Conservation (phyloP, 2,888 invertebrate genomes). For the Sarcophaga carnaria region DNA sequence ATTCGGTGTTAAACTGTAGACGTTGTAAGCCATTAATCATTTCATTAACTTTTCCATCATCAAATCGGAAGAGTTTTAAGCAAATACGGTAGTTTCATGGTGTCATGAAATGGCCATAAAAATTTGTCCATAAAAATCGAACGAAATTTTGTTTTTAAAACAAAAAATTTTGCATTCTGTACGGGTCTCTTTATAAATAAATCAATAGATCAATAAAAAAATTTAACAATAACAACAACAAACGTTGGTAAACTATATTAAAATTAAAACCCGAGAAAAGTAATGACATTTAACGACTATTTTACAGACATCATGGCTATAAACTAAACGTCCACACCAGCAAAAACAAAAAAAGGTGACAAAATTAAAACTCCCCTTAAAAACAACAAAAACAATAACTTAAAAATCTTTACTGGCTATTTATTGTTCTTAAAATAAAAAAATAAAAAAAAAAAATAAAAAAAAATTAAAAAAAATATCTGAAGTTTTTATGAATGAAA, state of each 20-base stretch:
- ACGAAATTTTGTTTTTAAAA: background rate
- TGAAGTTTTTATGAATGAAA: slow-evolving; percentile 33
- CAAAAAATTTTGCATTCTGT: slow-evolving; percentile 38
- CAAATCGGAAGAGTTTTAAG: slow-evolving; percentile 35
- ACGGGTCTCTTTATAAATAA: slow-evolving; percentile 23
- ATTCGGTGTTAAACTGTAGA: background rate
- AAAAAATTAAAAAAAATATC: background rate
- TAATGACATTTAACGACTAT: slow-evolving; percentile 27
- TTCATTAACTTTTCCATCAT: background rate
- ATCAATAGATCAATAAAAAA: slow-evolving; percentile 51
- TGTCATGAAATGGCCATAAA: slow-evolving; percentile 42
- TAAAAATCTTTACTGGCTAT: background rate
- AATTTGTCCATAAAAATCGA: slow-evolving; percentile 15
- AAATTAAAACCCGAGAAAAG: slow-evolving; percentile 2
- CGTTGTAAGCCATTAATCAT: background rate
- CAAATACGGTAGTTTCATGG: slow-evolving; percentile 33
- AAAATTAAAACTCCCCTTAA: slow-evolving; percentile 56
- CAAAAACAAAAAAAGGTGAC: slow-evolving; percentile 44
- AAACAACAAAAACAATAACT: background rate
- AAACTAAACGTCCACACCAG: background rate
- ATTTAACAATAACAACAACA: background rate
- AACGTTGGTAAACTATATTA: background rate
- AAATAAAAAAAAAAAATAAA: background rate
- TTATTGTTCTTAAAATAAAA: background rate
- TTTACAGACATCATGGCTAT: slow-evolving; percentile 19